phyloP scores from a whole-genome alignment of 2,888 invertebrate species.

The Spilosoma lubricipeda region DNA sequence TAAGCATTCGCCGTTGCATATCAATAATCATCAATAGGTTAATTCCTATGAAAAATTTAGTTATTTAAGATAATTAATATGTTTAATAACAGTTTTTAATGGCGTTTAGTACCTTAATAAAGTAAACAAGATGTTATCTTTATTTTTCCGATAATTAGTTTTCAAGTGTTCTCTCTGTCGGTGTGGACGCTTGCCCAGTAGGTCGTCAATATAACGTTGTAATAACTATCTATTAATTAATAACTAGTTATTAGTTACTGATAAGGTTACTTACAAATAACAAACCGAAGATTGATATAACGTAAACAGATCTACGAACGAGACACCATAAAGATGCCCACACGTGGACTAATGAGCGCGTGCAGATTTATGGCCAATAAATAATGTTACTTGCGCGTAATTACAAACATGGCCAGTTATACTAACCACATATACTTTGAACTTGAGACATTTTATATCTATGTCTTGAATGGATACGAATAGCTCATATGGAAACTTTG shows the following conservation, averaged over 20 bases:
- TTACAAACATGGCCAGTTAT: constrained; percentile 62
- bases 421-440: constrained; percentile 35
- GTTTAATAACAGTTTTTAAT: background rate
- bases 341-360: constrained; percentile 78
- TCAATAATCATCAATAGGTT: background rate
- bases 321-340: constrained; percentile 76
- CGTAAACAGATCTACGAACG: constrained; percentile 59
- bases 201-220: background rate
- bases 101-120: background rate
- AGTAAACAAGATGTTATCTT: background rate
- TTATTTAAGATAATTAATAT: background rate
- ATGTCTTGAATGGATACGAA: background rate
- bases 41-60: background rate
- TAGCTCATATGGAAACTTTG: too few species aligned
- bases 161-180: background rate
- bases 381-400: constrained; percentile 77
- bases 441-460: constrained; percentile 13
- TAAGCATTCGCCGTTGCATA: background rate
- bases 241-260: background rate
- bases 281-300: constrained; percentile 60
- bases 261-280: background rate
- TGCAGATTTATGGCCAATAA: constrained; percentile 79
- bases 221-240: constrained; percentile 1
- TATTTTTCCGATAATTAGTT: background rate
- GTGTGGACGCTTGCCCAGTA: background rate